phyloP scores from a whole-genome alignment of 2,113 vertebrate genomes.

The Pseudolaguvia tuberculata region DNA sequence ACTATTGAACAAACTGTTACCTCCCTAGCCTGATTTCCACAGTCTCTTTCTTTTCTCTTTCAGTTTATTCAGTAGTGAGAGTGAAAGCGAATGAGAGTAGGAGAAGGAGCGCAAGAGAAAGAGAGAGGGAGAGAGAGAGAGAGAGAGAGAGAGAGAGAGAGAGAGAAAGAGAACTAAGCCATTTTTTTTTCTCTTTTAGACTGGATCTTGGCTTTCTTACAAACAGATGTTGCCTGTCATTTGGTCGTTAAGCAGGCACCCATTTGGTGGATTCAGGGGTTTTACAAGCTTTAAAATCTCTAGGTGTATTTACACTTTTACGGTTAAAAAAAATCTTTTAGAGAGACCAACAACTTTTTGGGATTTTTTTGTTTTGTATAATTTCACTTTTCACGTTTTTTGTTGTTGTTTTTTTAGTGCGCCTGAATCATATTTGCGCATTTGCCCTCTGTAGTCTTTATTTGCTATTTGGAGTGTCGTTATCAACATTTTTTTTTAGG shows the following conservation, averaged over 20 bases:
- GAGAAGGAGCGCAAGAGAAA: conserved; percentile 50
- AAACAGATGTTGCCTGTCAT: conserved; percentile 83
- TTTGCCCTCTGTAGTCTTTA: conserved; percentile 1
- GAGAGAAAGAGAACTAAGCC: conserved; percentile 62
- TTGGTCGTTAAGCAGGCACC: conserved; percentile 71
- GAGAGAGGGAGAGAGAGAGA: conserved; percentile 51
- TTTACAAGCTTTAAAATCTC: conserved; percentile 59
- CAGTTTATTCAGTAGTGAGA: conserved; percentile 60
- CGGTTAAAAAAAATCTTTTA: conserved; percentile 45
- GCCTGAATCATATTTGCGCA: conserved; percentile 14
- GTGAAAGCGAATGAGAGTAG: conserved; percentile 57
- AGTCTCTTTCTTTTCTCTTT: conserved; percentile 60
- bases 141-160: conserved; percentile 51
- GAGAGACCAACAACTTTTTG: conserved; percentile 48
- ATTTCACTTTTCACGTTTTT: conserved; percentile 52
- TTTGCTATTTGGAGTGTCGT: conserved; percentile 24
- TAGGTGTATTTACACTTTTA: conserved; percentile 52
- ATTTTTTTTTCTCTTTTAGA: conserved; percentile 60
- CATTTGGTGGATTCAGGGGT: conserved; percentile 71
- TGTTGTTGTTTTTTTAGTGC: conserved; percentile 32
- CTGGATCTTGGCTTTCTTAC: conserved; percentile 71
- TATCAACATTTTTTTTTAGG: not conserved
- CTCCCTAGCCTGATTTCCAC: conserved; percentile 61
- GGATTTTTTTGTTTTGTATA: not conserved
- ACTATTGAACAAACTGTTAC: conserved; percentile 63